Base-by-base conservation (phyloP, 2,888 invertebrate genomes). In the Agrilus biguttatus region DNA sequence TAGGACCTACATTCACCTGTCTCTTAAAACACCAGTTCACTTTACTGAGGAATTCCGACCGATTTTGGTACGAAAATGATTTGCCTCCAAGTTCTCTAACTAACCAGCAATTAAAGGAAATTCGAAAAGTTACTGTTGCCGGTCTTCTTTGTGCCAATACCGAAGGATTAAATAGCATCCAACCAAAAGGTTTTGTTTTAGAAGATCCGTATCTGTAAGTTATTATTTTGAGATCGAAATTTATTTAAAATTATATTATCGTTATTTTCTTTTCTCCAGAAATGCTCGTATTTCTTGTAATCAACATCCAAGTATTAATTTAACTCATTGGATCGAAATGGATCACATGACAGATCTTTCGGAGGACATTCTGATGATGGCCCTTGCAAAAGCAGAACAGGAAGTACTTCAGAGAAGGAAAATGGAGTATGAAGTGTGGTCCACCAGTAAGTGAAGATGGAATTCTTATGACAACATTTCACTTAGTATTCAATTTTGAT, bases 41-140 rank as follows among this genome's bases (percentile, higher is more conserved):
- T 34, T 78, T 81, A 49, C 67, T 90, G 6, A 79, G 89, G 55
- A 80, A 81, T 54, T 86, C 90, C 42, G 95, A 95, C 69, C 72
- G 93, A 48, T 93, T 91, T 62, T 95, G 92, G 91, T 93, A 91
- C 58, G 93, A 95, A 64, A 92, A 92, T 60, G 91, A 92, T 58
- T 72, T 91, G 37, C 91, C 90, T 0, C 90, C 90, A 1, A 88
- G 89, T 13, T 83, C 89, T 0, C 74, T 91, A 48, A 75, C 72
- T 0, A 71, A 77, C 45, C 81, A 80, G 39, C 90, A 91, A 60
- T 68, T 92, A 8, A 77, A 77, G 43, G 88, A 89, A 50, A 77
- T 92, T 39, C 75, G 86, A 38, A 85, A 84, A 56, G 80, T 83
- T 0, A 79, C 86, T 0, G 64, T 91, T 1, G 80, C 89, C 1